These are phyloP conservation scores for Diprion similis DNA, from an alignment of 1,140 invertebrate genomes.

Conservation along the genomic window DNA sequence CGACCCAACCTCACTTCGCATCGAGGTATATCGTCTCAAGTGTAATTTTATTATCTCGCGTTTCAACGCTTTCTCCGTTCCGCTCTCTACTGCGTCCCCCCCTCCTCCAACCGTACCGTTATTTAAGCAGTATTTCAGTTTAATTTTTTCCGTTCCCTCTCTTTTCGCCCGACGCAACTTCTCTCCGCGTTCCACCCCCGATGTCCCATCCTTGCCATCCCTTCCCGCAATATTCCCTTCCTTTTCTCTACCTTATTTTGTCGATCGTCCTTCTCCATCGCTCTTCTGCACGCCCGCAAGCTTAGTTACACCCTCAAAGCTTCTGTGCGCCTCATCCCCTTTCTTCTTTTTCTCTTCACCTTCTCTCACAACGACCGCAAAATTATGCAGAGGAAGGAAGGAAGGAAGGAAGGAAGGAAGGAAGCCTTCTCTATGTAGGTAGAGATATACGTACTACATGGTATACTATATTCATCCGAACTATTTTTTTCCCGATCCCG, in stretches of 20 bases:
- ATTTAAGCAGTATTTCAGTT: slow-evolving; percentile 45
- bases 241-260: background rate
- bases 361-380: slow-evolving; percentile 30
- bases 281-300: background rate
- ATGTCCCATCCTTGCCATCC: slow-evolving; percentile 23
- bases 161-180: slow-evolving; percentile 12
- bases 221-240: slow-evolving; percentile 9
- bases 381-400: slow-evolving; percentile 51
- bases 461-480: no score
- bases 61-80: slow-evolving; percentile 21
- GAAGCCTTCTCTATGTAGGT: background rate
- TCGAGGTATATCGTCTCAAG: slow-evolving; percentile 31
- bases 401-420: slow-evolving; percentile 27
- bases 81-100: slow-evolving; percentile 11
- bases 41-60: slow-evolving; percentile 50
- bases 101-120: slow-evolving; percentile 32
- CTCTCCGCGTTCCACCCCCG: background rate
- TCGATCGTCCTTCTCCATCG: background rate
- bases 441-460: no score
- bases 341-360: background rate
- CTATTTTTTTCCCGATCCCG: no score
- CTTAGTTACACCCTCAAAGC: background rate
- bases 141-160: slow-evolving; percentile 26
- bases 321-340: background rate
- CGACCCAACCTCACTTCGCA: slow-evolving; percentile 2